phyloP scores from a whole-genome alignment of 2,888 invertebrate species.

The Acholoe squamosa region DNA sequence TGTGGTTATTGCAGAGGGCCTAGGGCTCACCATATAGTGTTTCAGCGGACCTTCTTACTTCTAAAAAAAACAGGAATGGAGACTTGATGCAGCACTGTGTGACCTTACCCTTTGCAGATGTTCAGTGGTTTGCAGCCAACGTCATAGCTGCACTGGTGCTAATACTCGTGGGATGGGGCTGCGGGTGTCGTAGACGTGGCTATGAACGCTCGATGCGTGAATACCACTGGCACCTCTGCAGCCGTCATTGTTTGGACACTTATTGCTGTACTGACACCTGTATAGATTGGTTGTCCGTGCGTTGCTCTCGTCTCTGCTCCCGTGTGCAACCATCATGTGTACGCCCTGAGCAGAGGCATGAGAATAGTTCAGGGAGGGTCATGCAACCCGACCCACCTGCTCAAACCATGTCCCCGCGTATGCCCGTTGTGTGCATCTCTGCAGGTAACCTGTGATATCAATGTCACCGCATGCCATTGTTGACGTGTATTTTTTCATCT shows the following conservation, averaged over 20 bases:
- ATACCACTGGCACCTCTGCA: constrained; percentile 9
- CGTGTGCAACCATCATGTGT: background rate
- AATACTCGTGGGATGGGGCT: constrained; percentile 37
- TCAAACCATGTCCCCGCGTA: background rate
- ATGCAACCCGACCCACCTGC: background rate
- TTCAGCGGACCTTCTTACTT: no score
- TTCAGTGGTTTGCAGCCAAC: constrained; percentile 49
- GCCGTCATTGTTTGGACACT: background rate
- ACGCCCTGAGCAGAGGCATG: background rate
- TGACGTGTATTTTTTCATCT: no score
- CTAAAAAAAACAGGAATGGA: no score
- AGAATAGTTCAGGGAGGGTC: background rate
- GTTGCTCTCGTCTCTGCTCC: background rate
- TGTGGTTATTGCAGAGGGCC: no score
- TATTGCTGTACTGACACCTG: background rate
- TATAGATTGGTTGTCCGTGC: no score
- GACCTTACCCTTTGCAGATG: background rate
- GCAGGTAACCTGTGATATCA: constrained; percentile 12
- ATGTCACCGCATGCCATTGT: background rate
- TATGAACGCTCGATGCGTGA: background rate
- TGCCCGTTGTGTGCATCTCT: constrained; percentile 43
- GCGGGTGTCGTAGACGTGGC: constrained; percentile 22
- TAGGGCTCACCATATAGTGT: no score
- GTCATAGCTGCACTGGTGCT: constrained; percentile 12
- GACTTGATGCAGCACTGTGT: no score